Percentiles rank a stretch among this genome's conserved stretches.
Evolutionary conservation across 2,113 vertebrate species (phyloP).

Genomic region (human (Homo sapiens)): GRCh38 chr1:232018501-232019000

Average conservation of each 20-base stretch:
- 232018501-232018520: neutral
- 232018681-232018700: neutral
- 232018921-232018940: neutral
- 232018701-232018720: neutral
- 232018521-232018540: conserved; percentile 30
- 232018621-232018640: conserved; percentile 43
- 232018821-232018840: accelerated
- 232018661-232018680: conserved; percentile 38
- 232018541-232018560: conserved; percentile 53
- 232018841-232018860: too few relatives aligned
- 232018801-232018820: neutral
- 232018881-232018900: neutral
- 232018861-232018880: neutral
- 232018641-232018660: neutral
- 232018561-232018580: neutral
- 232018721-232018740: neutral
- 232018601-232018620: conserved; percentile 38
- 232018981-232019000: neutral
- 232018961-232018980: neutral
- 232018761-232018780: neutral
- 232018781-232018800: neutral
- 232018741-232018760: neutral
- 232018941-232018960: neutral
- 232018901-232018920: neutral
- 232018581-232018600: neutral